A percentile compares a stretch with the other conserved stretches of the same genome.
Evolutionary conservation across 2,797 vertebrate species (phyloP).

Genomic region (Notolepis coatsorum): DNA sequence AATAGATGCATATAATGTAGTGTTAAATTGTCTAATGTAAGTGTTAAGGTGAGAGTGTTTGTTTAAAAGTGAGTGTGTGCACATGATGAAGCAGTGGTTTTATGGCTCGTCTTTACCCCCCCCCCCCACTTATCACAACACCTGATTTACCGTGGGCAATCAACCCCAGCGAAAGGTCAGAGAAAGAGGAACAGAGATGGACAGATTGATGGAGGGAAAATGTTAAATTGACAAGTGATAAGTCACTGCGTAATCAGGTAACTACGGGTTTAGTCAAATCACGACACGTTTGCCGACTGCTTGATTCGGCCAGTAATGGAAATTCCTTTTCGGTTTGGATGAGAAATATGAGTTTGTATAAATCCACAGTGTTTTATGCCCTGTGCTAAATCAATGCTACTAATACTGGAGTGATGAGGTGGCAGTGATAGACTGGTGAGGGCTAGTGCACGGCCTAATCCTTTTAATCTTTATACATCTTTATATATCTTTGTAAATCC

Average conservation of each 20-base stretch:
- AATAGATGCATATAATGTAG: too few species aligned
- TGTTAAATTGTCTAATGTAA: too few species aligned
- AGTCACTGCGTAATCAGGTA: too few species aligned
- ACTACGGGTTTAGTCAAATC: neutral
- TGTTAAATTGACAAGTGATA: too few species aligned
- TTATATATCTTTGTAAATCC: neutral
- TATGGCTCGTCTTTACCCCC: neutral
- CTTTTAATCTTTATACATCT: conserved; percentile 13
- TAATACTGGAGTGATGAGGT: conserved; percentile 4
- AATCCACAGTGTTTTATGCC: neutral
- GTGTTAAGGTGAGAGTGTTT: too few species aligned
- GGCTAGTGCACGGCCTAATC: neutral
- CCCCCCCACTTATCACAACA: neutral
- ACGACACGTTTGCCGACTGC: neutral
- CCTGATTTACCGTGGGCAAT: neutral
- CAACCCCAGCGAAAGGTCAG: neutral
- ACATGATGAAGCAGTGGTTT: conserved; percentile 1
- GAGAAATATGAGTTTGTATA: neutral
- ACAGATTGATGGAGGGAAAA: neutral
- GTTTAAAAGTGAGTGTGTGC: too few species aligned
- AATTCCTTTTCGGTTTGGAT: neutral
- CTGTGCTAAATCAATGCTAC: conserved; percentile 11
- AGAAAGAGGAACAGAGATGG: neutral
- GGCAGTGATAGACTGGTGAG: neutral
- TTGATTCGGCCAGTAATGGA: neutral